Percentiles rank a stretch among this genome's conserved stretches.
phyloP scores from a whole-genome alignment of 2,113 vertebrate genomes.

The Dissostichus mawsoni region DNA sequence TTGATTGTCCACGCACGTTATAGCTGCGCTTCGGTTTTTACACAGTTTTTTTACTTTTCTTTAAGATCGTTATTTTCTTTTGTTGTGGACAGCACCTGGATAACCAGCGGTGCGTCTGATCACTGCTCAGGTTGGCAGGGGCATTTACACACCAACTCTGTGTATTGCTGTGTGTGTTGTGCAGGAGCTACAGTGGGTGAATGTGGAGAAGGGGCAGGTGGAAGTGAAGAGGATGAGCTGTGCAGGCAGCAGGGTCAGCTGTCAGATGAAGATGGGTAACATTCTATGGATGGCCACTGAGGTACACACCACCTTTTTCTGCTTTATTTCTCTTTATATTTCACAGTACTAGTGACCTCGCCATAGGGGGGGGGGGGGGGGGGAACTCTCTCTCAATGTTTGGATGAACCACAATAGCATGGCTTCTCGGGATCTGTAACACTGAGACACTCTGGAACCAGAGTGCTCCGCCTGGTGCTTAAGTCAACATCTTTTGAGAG shows the following conservation, averaged over 20 bases:
- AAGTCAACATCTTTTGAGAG: too few species aligned
- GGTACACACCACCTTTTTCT: slow-evolving; percentile 76
- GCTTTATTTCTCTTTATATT: background rate
- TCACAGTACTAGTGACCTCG: background rate
- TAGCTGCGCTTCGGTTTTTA: too few species aligned
- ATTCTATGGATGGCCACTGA: slow-evolving; percentile 94
- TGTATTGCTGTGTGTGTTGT: background rate
- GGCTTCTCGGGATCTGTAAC: background rate
- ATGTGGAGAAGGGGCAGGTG: slow-evolving; percentile 91
- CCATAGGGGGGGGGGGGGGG: background rate
- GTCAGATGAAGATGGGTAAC: slow-evolving; percentile 91
- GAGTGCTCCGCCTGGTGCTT: too few species aligned
- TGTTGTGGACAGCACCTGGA: too few species aligned
- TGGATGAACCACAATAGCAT: background rate
- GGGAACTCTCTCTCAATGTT: background rate
- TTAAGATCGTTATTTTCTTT: too few species aligned
- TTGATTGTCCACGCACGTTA: too few species aligned
- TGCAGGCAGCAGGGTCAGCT: slow-evolving; percentile 90
- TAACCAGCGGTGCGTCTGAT: too few species aligned
- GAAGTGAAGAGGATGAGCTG: slow-evolving; percentile 93
- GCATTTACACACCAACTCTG: too few species aligned
- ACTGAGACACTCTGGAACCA: too few species aligned
- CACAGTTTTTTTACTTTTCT: too few species aligned
- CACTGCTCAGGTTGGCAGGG: too few species aligned
- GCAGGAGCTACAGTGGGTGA: slow-evolving; percentile 95